phyloP scores from a whole-genome alignment of 2,888 invertebrate genomes.

The Brenthis daphne region DNA sequence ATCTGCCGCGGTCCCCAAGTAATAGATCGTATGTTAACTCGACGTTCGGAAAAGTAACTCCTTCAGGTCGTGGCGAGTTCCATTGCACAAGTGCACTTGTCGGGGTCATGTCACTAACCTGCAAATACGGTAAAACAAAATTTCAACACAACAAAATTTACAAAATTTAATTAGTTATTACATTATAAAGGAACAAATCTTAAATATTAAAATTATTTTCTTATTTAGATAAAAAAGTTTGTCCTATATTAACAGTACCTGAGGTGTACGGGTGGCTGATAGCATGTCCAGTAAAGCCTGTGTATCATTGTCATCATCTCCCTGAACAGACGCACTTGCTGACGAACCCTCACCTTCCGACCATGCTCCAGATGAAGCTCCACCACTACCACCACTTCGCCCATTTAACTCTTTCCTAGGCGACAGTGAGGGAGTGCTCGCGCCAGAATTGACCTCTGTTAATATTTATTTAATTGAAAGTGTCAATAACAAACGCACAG shows the following conservation, averaged over 20 bases:
- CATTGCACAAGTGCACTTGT: constrained; percentile 93
- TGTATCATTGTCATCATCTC: constrained; percentile 87
- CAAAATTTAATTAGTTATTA: no score
- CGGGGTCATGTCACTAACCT: constrained; percentile 92
- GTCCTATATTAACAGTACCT: constrained; percentile 65
- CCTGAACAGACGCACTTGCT: constrained; percentile 87
- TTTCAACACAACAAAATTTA: no score
- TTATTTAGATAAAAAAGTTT: neutral
- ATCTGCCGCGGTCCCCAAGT: constrained; percentile 91
- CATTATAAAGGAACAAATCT: no score
- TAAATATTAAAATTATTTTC: neutral
- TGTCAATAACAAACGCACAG: no score
- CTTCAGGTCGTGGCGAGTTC: constrained; percentile 84
- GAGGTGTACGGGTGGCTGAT: constrained; percentile 88
- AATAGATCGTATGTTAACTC: constrained; percentile 91
- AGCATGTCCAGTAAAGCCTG: constrained; percentile 87
- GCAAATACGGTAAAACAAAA: constrained; percentile 43
- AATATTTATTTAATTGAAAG: neutral
- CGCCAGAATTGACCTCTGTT: constrained; percentile 71
- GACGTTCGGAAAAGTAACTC: constrained; percentile 65
- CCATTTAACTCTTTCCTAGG: constrained; percentile 86
- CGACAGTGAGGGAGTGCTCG: constrained; percentile 85
- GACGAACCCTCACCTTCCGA: constrained; percentile 90
- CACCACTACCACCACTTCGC: constrained; percentile 73
- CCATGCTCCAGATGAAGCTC: constrained; percentile 85